Evolutionary conservation across 2,113 vertebrate species (phyloP), one percentile per base, ranked within the genome.

Genomic region (Xyrauchen texanus): DNA sequence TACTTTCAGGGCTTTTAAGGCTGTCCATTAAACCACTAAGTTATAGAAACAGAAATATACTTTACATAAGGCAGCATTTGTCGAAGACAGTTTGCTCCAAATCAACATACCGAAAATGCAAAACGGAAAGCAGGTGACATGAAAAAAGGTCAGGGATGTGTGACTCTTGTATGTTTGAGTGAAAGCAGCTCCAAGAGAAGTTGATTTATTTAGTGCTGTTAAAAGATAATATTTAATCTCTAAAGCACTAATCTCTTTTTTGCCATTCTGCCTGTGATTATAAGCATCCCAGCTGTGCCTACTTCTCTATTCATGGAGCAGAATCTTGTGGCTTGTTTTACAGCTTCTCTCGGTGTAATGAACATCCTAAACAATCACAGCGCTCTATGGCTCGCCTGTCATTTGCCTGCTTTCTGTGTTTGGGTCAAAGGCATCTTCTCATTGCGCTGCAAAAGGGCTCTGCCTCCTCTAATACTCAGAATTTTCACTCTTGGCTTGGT

Each of bases 201-300:
- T 83, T 90, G 91, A 93, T 93, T 93, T 92, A 91, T 93, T 92
- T 91, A 90, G 89, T 84, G 89, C 52, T 63, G 90, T 88, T 89
- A 91, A 93, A 93, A 80, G 87, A 93, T 93, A 92, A 93, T 92
- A 90, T 93, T 94, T 89, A 93, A 94, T 93, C 91, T 93, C 89
- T 88, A 91, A 93, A 93, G 88, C 89, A 89, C 92, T 94, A 91
- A 94, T 94, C 92, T 93, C 11, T 74, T 47, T 67, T 46, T 64
- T 47, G 45, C 45, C 4, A 10, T 7, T 8, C n/a, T 45, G 4
- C 75, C 42, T 77, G n/a, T 94, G 93, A 93, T 94, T 94, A 93
- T 91, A 89, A 92, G 91, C 90, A 85, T 87, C 89, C 92, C 94
- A 94, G 92, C 94, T 95, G 94, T 88, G 90, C 88, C 91, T 93